Evolutionary conservation across 2,113 vertebrate genomes (phyloP), one percentile per base, ranked within the genome.

Genomic region (Odontophorus gujanensis): DNA sequence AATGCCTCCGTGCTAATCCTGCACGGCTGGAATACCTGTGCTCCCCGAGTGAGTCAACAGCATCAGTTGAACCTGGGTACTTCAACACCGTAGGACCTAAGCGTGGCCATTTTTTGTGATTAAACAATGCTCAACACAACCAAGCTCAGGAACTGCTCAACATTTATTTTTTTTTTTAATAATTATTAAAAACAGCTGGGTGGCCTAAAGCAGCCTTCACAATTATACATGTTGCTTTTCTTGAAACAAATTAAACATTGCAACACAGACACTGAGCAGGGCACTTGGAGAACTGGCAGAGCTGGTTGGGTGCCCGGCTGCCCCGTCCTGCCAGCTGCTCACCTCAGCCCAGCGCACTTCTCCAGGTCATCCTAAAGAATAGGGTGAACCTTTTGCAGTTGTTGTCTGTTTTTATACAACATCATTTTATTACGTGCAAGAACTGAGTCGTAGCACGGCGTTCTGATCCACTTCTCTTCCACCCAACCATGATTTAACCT

Each of bases 311-410:
- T 13, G 34, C 18, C 68, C 10, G 4, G 30, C 57, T 62, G 84
- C 62, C 88, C 85, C 4, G 18, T 55, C 81, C 68, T 66, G 74
- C 87, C 81, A 61, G 66, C 74, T 43, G 55, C 92, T 85, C 77
- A 34, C 73, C 73, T 42, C 19, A 1, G 48, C 51, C 69, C 45
- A 11, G 30, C 7, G 0, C 30, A 21, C 61, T 57, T 62, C 30
- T 1, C 7, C 1, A 12, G 59, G 57, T 24, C 81, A 34, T 8
- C 50, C 67, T n/a, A 13, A 59, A 50, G 65, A 16, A 43, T 0
- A 0, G 1, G 15, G 1, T 1, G 18, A 80, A 17, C 21, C 21
- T 43, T 0, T 16, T 0, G 0, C 0, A 26, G 24, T 0, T 68
- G 6, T 30, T 19, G 30, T 57, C 30, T 53, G 16, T 18, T 75